These are phyloP conservation scores for Struthio camelus DNA, from an alignment of 2,113 vertebrate species.

Conservation along the genomic window DNA sequence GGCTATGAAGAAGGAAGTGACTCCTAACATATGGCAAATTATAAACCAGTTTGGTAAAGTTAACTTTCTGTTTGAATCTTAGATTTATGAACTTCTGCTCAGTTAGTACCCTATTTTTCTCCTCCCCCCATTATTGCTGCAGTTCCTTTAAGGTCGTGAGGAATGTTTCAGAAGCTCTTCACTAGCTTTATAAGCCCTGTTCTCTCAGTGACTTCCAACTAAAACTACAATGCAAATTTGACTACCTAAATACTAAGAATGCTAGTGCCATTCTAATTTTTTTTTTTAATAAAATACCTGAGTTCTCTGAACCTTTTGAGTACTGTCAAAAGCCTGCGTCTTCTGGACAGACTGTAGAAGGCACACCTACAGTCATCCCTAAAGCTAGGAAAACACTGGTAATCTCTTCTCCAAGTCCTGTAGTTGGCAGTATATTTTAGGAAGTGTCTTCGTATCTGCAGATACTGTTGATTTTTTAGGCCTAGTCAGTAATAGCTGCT, in stretches of 20 bases:
- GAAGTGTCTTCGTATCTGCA: rapidly evolving
- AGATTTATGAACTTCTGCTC: rapidly evolving
- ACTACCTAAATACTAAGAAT: not conserved
- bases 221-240: not conserved
- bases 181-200: not conserved
- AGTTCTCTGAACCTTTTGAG: rapidly evolving
- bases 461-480: not conserved
- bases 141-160: not conserved
- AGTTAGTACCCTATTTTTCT: rapidly evolving
- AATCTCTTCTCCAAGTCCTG: not conserved
- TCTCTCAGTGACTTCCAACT: not conserved
- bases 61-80: rapidly evolving
- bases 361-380: not conserved
- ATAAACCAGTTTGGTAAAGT: not conserved
- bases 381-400: not conserved
- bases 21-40: not conserved
- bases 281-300: not conserved
- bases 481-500: not conserved
- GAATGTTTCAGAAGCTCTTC: not conserved
- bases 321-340: rapidly evolving
- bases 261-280: not conserved
- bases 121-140: rapidly evolving
- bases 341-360: not conserved
- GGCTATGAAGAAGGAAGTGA: not conserved
- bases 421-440: not conserved